Base-by-base conservation (phyloP, 2,888 invertebrate genomes). In the Phrixothrix hirtus region DNA sequence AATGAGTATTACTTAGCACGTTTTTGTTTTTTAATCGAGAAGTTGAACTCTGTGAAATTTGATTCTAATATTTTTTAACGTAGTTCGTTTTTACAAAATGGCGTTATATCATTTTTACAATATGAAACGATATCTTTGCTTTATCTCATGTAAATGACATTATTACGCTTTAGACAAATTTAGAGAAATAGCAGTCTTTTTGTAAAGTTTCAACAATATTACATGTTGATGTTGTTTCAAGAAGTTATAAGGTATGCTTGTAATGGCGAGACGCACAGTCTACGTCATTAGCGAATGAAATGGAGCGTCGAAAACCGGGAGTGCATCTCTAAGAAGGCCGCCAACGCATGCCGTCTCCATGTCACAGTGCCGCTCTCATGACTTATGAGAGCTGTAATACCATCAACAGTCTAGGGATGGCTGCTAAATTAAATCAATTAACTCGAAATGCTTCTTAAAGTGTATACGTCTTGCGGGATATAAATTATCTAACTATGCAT, bases 281-380 rank as follows among this genome's bases (percentile, higher is more conserved):
- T 70, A 72, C 67, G 64, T 72, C 72, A 72, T 72, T 72, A 72
- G 63, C 67, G 67, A 60, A 60, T 66, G 69, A 67, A 72, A 72
- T 72, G 70, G 69, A 63, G 64, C 72, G 67, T 65, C 54, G 46
- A 58, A 60, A 55, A 44, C 58, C 45, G 53, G 49, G 58, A 56
- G 60, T 56, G 54, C 58, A 62, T 63, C 62, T 61, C 46, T 63
- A 56, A 50, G 64, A 59, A 66, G 54, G 61, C 66, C 64, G 68
- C 58, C 62, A 58, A 39, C 61, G 57, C 55, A 30, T 31, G 35
- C 27, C 49, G 45, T 31, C 45, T 42, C 46, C 32, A 50, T 38
- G 59, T 61, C 57, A 59, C 59, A 56, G 47, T 60, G 38, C 51
- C 59, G 59, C 55, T 54, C 42, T 49, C 52, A 49, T 59, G 59